Conservation (phyloP, 1,140 invertebrate species). For the Saxidomus purpurata region DNA sequence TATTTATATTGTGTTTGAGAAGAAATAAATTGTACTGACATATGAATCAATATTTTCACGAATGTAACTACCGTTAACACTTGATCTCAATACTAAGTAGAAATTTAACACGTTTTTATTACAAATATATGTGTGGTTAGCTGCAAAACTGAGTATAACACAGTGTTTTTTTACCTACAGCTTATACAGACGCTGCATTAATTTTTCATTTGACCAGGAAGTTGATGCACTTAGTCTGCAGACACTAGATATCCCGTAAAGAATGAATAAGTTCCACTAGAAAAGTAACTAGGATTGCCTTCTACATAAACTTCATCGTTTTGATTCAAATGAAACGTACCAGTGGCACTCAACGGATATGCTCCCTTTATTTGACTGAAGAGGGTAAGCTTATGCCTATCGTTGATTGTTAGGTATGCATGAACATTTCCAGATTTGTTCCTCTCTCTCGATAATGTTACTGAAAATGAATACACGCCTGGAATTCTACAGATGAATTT, state of each 20-base stretch:
- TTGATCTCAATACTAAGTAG: no score
- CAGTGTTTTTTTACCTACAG: no score
- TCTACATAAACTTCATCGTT: not conserved
- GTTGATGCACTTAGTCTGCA: no score
- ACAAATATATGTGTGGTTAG: no score
- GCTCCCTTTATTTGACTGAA: not conserved
- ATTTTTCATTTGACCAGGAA: no score
- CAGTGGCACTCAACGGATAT: not conserved
- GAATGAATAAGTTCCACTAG: not conserved
- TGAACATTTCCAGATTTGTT: not conserved
- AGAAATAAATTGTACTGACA: no score
- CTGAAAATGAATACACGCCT: not conserved
- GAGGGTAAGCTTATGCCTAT: not conserved
- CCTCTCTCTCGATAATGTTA: not conserved
- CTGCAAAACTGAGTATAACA: no score
- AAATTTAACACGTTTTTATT: no score
- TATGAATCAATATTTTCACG: no score
- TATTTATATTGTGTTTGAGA: no score
- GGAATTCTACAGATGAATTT: not conserved
- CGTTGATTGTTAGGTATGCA: not conserved
- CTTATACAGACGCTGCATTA: no score
- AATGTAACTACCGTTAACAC: no score
- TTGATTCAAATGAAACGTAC: not conserved
- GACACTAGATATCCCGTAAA: not conserved
- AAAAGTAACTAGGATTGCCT: not conserved